These are phyloP conservation scores for Drosophila azteca DNA, from an alignment of 1,140 invertebrate species.

Conservation along the genomic window DNA sequence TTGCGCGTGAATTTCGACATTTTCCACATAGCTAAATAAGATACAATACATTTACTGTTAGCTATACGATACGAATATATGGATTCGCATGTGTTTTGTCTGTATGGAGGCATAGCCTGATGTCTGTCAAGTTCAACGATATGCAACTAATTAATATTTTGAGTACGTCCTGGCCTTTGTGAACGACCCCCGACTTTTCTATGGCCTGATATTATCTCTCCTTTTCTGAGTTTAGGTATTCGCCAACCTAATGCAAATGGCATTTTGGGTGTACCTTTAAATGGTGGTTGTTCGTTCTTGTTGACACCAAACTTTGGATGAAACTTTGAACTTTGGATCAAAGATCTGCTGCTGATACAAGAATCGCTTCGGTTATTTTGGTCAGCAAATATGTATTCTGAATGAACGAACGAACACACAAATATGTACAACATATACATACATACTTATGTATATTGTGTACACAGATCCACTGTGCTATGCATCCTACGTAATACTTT, in stretches of 20 bases:
- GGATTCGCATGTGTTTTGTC: too few species aligned
- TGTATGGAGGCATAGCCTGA: conserved; percentile 13
- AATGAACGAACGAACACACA: conserved; percentile 11
- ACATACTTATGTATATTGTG: not conserved
- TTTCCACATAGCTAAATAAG: not conserved
- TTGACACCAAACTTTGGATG: conserved; percentile 31
- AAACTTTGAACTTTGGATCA: conserved; percentile 28
- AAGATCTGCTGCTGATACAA: conserved; percentile 1
- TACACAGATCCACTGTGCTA: conserved; percentile 7
- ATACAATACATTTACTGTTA: conserved; percentile 18
- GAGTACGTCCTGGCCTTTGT: conserved; percentile 36
- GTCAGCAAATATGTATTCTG: conserved; percentile 25
- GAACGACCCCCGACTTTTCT: conserved; percentile 30
- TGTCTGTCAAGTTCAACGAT: conserved; percentile 31
- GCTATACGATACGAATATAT: not conserved
- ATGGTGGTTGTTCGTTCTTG: conserved; percentile 19
- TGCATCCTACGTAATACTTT: conserved; percentile 42
- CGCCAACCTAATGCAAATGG: too few species aligned
- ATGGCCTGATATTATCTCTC: conserved; percentile 16
- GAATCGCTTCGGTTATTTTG: conserved; percentile 28
- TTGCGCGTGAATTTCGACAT: conserved; percentile 23
- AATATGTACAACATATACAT: conserved; percentile 5
- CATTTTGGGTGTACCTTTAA: too few species aligned
- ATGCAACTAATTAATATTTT: conserved; percentile 45
- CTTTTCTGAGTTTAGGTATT: not conserved